Evolutionary conservation across 2,797 vertebrate species (phyloP), one percentile per base, ranked within the genome.

Genomic region (Parambassis ranga): DNA sequence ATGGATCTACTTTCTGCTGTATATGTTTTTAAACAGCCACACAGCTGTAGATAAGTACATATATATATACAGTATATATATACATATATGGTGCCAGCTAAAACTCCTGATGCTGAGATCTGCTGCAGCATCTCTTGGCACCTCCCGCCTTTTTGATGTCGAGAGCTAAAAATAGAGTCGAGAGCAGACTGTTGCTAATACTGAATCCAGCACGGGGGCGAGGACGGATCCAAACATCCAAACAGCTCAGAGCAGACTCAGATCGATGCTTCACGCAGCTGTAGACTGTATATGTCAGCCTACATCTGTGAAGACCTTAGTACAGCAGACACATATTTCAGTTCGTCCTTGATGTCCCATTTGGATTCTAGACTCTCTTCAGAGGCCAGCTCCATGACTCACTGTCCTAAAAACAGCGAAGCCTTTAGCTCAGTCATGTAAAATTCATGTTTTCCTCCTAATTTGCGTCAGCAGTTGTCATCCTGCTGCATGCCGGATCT

Each of bases 111-210:
- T n/a, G n/a, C 39, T 44, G 42, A n/a, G 52, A 60, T 51, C 27
- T 53, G 37, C 0, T 7, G 33, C 58, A 56, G 53, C 15, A 7
- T 35, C 52, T 53, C 49, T 68, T 51, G 39, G 51, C 56, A 49
- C 31, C 37, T 71, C 58, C 58, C 27, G 32, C 41, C 58, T 55
- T 28, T 48, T 7, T 68, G 37, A 77, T 61, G 48, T 32, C 8
- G 32, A 5, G 32, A 14, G 58, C 65, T 84, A 82, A 81, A 85
- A 84, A 79, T 84, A 82, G 53, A 27, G 15, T 7, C 10, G 11
- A 31, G 20, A 26, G 50, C 24, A 20, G 37, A 33, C 51, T 15
- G 13, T 8, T 0, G 14, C 50, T 53, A 3, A 48, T 22, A 24
- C 26, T 49, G 53, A 1, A 59, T 5, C 1, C 50, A 46, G 0